phyloP scores from a whole-genome alignment of 1,140 invertebrate species.

The Luehdorfia chinensis region DNA sequence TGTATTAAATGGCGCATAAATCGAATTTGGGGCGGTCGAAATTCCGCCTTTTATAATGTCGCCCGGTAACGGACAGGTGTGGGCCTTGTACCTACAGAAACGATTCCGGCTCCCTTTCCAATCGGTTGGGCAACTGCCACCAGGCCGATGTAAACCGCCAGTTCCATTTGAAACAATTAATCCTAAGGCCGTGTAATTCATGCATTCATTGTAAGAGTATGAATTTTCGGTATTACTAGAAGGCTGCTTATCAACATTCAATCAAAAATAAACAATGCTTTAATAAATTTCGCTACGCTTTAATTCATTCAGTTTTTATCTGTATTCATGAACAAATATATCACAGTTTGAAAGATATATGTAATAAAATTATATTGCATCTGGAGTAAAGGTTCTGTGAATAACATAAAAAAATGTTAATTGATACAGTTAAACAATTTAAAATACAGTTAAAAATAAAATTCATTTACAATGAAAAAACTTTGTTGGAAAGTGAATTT shows the following conservation, averaged over 20 bases:
- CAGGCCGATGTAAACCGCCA: conserved; percentile 2
- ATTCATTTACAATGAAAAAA: no score
- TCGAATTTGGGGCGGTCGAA: conserved; percentile 6
- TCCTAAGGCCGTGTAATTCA: conserved; percentile 13
- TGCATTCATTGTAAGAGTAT: not conserved
- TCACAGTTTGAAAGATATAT: no score
- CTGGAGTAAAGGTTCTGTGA: no score
- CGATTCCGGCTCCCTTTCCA: conserved; percentile 16
- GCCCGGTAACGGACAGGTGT: conserved; percentile 12
- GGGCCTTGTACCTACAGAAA: conserved; percentile 16
- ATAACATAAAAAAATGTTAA: no score
- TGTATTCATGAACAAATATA: not conserved
- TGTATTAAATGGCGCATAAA: conserved; percentile 5
- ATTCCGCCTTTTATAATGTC: conserved; percentile 12
- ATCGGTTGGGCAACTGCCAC: conserved; percentile 14
- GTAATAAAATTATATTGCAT: no score
- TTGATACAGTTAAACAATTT: no score
- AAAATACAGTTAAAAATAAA: no score
- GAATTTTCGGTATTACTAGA: conserved; percentile 5
- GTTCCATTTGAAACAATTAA: conserved; percentile 16
- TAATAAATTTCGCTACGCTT: not conserved
- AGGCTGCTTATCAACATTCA: not conserved
- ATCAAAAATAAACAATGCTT: not conserved
- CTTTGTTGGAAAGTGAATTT: no score
- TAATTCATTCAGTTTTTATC: not conserved